Evolutionary conservation across 2,797 vertebrate species (phyloP).

Genomic region (Platyrinchus mystaceus): DNA sequence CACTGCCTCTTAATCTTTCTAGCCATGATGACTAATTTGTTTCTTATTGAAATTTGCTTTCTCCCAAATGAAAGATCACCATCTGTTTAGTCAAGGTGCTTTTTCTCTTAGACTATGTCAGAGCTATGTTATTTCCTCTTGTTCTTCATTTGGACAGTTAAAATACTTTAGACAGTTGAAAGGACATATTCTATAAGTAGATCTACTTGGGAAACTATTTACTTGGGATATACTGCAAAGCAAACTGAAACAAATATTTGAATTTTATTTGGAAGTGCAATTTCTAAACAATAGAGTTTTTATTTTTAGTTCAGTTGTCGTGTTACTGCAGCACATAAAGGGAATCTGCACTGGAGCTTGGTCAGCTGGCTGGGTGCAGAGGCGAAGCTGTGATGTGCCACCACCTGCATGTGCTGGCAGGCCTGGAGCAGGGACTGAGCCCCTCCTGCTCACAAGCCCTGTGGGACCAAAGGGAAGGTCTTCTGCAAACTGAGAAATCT

Average conservation of each 20-base stretch:
- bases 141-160: slow-evolving; percentile 61
- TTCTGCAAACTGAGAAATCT: not conserved
- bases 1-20: not conserved
- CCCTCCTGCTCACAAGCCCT: not conserved
- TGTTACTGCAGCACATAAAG: not conserved
- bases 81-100: slow-evolving; percentile 64
- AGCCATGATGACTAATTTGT: slow-evolving; percentile 35
- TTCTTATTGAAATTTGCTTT: slow-evolving; percentile 35
- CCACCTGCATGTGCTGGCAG: not conserved
- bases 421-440: not conserved
- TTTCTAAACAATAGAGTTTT: not conserved
- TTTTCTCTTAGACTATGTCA: not conserved
- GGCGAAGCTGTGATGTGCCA: not conserved
- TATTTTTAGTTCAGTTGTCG: not conserved
- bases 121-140: slow-evolving; percentile 5
- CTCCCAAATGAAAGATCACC: slow-evolving; percentile 58
- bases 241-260: not conserved
- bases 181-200: not conserved
- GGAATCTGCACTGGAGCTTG: not conserved
- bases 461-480: not conserved
- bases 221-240: not conserved
- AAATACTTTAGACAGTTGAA: slow-evolving; percentile 66
- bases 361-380: not conserved
- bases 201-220: not conserved
- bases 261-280: not conserved